Percentiles rank a stretch among this genome's conserved stretches.
phyloP scores from a whole-genome alignment of 2,888 invertebrate species.

The Caenorhabditis zanzibari region DNA sequence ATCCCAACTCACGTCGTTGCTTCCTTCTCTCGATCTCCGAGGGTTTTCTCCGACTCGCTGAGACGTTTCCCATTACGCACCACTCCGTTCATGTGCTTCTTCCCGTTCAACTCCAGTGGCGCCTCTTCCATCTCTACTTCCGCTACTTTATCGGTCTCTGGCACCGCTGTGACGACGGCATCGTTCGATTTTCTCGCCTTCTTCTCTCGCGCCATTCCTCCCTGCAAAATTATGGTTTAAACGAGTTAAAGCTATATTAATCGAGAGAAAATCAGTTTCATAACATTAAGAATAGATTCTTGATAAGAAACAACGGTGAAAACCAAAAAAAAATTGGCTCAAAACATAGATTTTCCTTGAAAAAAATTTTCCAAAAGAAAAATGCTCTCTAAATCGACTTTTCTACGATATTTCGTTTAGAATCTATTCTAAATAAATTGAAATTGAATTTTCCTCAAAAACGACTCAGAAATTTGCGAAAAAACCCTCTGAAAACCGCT shows the following conservation, averaged over 20 bases:
- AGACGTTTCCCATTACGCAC: slow-evolving; percentile 27
- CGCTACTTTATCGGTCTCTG: slow-evolving; percentile 19
- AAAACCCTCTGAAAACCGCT: slow-evolving; percentile 2
- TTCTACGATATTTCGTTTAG: too few species aligned
- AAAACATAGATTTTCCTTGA: too few species aligned
- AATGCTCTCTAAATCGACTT: too few species aligned
- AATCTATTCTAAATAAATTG: too few species aligned
- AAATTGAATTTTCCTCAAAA: too few species aligned
- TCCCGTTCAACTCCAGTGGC: slow-evolving; percentile 23
- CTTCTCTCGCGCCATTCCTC: slow-evolving; percentile 52
- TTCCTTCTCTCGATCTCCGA: slow-evolving; percentile 45
- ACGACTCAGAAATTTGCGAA: not conserved
- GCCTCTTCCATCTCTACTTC: slow-evolving; percentile 7
- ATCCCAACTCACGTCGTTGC: slow-evolving; percentile 7
- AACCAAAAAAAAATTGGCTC: too few species aligned
- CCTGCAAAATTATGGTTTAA: slow-evolving; percentile 6
- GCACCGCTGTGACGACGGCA: not conserved
- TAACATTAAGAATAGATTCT: too few species aligned
- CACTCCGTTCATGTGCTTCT: slow-evolving; percentile 36
- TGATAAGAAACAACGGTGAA: too few species aligned
- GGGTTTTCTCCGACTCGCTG: slow-evolving; percentile 44
- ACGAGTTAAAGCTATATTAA: too few species aligned
- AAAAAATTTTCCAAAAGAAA: too few species aligned
- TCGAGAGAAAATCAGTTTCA: not conserved
- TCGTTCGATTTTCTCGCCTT: slow-evolving; percentile 49